A percentile compares a stretch with the other conserved stretches of the same genome.
Evolutionary conservation across 2,888 invertebrate species (phyloP).

Genomic region (Cylindroiulus punctatus): DNA sequence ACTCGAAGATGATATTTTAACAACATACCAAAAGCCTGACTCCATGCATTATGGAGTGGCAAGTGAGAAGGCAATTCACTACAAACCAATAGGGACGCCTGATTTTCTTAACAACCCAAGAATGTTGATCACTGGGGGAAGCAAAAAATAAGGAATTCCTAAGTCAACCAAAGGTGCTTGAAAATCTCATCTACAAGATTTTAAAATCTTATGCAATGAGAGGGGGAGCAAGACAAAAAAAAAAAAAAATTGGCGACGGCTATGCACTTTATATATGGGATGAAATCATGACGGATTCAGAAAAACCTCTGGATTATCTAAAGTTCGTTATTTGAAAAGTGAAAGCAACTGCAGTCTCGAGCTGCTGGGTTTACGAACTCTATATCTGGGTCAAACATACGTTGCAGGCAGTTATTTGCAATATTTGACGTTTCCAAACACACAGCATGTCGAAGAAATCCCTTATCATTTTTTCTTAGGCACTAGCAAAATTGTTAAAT

Average conservation of each 20-base stretch:
- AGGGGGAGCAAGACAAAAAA: constrained; percentile 29
- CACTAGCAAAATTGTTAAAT: too few species aligned
- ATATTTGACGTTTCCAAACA: too few species aligned
- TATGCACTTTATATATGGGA: background rate
- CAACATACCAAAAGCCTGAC: background rate
- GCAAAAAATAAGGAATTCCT: background rate
- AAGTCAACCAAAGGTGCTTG: constrained; percentile 15
- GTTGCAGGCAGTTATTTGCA: too few species aligned
- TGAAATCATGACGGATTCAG: background rate
- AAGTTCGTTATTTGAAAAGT: background rate
- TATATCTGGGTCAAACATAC: background rate
- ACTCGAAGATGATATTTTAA: constrained; percentile 16
- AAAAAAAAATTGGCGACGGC: constrained; percentile 1
- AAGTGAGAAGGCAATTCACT: constrained; percentile 28
- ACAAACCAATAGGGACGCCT: background rate
- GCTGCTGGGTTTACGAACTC: background rate
- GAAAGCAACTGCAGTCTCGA: background rate
- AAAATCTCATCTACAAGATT: background rate
- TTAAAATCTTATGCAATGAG: background rate
- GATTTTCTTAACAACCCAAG: background rate
- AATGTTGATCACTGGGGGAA: constrained; percentile 20
- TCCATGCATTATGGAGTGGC: constrained; percentile 24
- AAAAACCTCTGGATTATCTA: background rate
- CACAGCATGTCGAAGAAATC: too few species aligned
- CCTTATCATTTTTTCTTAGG: too few species aligned